Percentiles rank a stretch among this genome's conserved stretches.
Evolutionary conservation across 2,113 vertebrate species (phyloP).

Genomic region (Lepidothrix coronata): DNA sequence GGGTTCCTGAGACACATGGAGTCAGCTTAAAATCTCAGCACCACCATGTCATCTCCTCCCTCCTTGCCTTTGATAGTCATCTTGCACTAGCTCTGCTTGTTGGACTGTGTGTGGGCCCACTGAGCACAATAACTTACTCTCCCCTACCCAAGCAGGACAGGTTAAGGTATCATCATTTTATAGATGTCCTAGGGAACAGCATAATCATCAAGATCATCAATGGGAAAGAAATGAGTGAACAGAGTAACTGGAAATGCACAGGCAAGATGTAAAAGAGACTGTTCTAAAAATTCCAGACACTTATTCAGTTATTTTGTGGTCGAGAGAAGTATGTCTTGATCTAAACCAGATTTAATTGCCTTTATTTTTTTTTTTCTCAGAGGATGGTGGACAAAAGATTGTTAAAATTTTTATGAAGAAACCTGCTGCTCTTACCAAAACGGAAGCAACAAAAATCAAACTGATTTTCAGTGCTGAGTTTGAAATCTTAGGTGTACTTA

Average conservation of each 20-base stretch:
- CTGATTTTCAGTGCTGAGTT: slow-evolving; percentile 77
- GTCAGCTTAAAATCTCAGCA: neutral
- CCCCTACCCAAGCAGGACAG: neutral
- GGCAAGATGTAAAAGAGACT: neutral
- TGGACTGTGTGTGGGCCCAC: rapidly evolving
- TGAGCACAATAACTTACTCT: neutral
- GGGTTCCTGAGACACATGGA: rapidly evolving
- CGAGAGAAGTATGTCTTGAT: neutral
- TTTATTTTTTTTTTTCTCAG: slow-evolving; percentile 20
- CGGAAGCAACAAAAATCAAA: slow-evolving; percentile 73
- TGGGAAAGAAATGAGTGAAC: neutral
- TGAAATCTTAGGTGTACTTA: slow-evolving; percentile 58
- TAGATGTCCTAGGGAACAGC: neutral
- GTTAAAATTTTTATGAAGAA: slow-evolving; percentile 71
- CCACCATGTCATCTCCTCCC: too few species aligned
- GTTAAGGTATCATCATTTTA: neutral
- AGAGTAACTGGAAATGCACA: neutral
- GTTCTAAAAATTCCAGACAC: neutral
- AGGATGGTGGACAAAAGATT: slow-evolving; percentile 48
- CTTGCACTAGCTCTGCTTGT: neutral
- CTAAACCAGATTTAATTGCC: neutral
- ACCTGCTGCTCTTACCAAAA: slow-evolving; percentile 65
- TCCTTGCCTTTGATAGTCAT: neutral
- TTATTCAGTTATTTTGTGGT: neutral
- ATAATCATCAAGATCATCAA: too few species aligned